phyloP scores from a whole-genome alignment of 2,888 invertebrate genomes.

The Tillus elongatus region DNA sequence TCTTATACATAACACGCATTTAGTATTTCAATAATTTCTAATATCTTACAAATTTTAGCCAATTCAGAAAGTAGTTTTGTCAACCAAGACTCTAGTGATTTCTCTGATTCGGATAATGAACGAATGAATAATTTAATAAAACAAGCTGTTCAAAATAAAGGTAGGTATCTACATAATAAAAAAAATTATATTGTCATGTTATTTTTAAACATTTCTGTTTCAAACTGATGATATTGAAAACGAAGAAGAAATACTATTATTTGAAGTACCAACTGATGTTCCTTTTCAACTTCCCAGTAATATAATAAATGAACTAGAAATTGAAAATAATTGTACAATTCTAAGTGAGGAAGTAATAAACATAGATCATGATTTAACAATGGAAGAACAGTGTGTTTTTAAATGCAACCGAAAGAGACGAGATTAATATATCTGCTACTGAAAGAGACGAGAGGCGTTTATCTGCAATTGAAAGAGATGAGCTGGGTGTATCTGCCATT shows the following conservation, averaged over 20 bases:
- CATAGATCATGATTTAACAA: constrained; percentile 1
- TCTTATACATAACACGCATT: too few species aligned
- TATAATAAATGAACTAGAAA: constrained; percentile 3
- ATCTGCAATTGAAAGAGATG: background rate
- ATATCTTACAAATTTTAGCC: constrained; percentile 2
- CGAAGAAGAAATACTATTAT: background rate
- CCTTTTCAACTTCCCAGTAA: background rate
- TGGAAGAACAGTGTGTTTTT: background rate
- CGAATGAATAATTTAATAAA: background rate
- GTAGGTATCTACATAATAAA: background rate
- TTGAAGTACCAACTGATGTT: constrained; percentile 2
- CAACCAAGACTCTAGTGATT: background rate
- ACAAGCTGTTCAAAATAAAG: background rate
- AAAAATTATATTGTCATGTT: background rate
- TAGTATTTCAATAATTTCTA: background rate
- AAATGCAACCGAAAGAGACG: background rate
- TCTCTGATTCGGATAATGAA: background rate
- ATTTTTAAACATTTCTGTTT: constrained; percentile 1
- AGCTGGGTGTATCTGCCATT: background rate
- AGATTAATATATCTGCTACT: background rate
- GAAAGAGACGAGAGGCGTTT: background rate
- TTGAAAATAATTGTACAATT: background rate
- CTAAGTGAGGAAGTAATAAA: background rate
- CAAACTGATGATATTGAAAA: background rate
- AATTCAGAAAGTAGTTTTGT: background rate